phyloP scores from a whole-genome alignment of 2,888 invertebrate species.

The Cantharis flavilabris region DNA sequence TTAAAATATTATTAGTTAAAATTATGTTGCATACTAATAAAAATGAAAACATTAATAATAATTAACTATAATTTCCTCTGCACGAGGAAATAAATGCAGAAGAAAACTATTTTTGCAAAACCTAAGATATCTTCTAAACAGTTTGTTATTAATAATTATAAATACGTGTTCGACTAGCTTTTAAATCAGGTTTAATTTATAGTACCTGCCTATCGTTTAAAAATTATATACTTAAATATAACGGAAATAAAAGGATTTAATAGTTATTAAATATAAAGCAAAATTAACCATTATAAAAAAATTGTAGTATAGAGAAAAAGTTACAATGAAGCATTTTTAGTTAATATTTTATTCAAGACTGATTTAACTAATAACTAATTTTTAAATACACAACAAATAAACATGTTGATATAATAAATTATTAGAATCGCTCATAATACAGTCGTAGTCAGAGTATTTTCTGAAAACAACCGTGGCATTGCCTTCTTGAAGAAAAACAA shows the following conservation, averaged over 20 bases:
- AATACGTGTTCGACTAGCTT: neutral
- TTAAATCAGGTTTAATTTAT: neutral
- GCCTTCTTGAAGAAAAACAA: too few species aligned
- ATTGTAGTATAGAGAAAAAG: neutral
- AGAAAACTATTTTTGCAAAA: neutral
- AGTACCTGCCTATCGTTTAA: neutral
- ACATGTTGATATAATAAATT: too few species aligned
- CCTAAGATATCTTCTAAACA: neutral
- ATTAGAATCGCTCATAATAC: too few species aligned
- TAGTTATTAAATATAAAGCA: neutral
- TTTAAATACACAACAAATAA: too few species aligned
- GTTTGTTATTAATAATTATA: neutral
- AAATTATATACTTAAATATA: neutral
- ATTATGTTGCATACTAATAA: neutral
- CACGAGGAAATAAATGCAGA: neutral
- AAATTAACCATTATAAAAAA: neutral
- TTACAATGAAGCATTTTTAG: neutral
- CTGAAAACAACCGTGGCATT: too few species aligned
- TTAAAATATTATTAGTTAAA: neutral
- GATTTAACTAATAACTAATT: too few species aligned
- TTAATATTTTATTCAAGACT: too few species aligned
- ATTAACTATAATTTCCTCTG: neutral
- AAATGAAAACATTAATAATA: neutral
- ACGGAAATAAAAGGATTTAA: neutral
- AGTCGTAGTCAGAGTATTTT: too few species aligned